Evolutionary conservation across 1,140 invertebrate genomes (phyloP).

Genomic region (Scaptodrosophila lebanonensis): DNA sequence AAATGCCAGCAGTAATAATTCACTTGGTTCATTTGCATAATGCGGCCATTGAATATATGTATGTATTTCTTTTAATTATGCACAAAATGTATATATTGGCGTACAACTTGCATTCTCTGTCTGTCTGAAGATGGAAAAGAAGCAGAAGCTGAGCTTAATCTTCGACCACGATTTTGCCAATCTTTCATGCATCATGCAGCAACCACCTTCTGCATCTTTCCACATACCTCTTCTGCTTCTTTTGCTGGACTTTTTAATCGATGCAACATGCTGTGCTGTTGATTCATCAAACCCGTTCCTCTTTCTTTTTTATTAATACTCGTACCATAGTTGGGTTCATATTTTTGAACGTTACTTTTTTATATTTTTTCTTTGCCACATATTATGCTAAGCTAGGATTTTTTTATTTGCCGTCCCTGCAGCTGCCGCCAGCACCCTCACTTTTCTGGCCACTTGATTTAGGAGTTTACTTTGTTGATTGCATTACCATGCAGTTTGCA

Average conservation of each 20-base stretch:
- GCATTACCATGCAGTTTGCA: constrained; percentile 3
- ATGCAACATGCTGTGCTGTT: constrained; percentile 1
- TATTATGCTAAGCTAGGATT: constrained; percentile 27
- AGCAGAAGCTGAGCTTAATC: no score
- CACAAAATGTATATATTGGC: constrained; percentile 52
- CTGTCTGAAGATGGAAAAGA: constrained; percentile 32
- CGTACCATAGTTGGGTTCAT: constrained; percentile 36
- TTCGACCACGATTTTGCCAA: no score
- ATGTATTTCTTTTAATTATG: constrained; percentile 62
- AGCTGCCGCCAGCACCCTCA: no score
- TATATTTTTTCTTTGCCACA: constrained; percentile 34
- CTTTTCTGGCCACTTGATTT: constrained; percentile 39
- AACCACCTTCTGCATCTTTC: constrained; percentile 18
- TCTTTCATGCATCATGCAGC: no score
- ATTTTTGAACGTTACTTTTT: constrained; percentile 18
- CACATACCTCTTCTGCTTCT: background rate
- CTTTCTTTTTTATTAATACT: no score
- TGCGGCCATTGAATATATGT: constrained; percentile 3
- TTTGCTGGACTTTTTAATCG: no score
- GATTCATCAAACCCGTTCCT: constrained; percentile 50
- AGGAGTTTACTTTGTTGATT: constrained; percentile 33
- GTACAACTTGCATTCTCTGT: constrained; percentile 21
- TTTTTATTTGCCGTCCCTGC: constrained; percentile 1
- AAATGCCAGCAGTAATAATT: constrained; percentile 49
- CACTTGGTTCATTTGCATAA: constrained; percentile 34